A percentile compares a stretch with the other conserved stretches of the same genome.
phyloP scores from a whole-genome alignment of 2,797 vertebrate species.

The Lutjanus argentimaculatus region DNA sequence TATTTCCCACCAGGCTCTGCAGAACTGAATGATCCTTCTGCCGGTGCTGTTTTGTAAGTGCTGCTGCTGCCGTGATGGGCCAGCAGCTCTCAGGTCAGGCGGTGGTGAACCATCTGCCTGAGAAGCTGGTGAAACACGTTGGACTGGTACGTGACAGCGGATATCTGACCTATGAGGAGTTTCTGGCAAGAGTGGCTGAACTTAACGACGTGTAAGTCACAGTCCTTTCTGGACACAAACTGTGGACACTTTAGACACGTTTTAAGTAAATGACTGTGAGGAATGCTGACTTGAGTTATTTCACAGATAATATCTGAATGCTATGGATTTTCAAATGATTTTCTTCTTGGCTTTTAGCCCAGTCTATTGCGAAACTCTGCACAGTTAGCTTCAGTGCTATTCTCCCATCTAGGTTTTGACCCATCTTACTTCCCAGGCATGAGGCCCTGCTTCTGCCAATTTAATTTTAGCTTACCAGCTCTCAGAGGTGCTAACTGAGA shows the following conservation, averaged over 20 bases:
- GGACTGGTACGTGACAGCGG: conserved; percentile 94
- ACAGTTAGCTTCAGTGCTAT: neutral
- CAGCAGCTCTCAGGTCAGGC: conserved; percentile 95
- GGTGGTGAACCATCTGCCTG: conserved; percentile 92
- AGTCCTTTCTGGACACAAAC: neutral
- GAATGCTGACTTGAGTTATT: neutral
- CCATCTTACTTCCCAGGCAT: conserved; percentile 11
- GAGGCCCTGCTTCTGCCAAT: neutral
- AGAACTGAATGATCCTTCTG: conserved; percentile 72
- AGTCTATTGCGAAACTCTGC: neutral
- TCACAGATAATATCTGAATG: neutral
- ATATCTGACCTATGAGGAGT: conserved; percentile 96
- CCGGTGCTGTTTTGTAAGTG: conserved; percentile 36
- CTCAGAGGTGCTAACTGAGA: neutral
- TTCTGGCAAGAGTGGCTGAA: conserved; percentile 95
- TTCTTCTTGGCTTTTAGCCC: neutral
- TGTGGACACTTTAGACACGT: too few species aligned
- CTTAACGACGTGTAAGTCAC: conserved; percentile 96
- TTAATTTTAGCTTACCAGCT: conserved; percentile 12
- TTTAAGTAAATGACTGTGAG: neutral
- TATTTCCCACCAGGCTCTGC: conserved; percentile 42
- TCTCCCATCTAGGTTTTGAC: neutral
- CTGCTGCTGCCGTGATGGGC: conserved; percentile 88
- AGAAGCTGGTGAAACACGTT: conserved; percentile 95
- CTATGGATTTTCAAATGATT: neutral